Evolutionary conservation across 2,888 invertebrate genomes (phyloP), one percentile per base, ranked within the genome.

Genomic region (Catotricha subobsoleta): DNA sequence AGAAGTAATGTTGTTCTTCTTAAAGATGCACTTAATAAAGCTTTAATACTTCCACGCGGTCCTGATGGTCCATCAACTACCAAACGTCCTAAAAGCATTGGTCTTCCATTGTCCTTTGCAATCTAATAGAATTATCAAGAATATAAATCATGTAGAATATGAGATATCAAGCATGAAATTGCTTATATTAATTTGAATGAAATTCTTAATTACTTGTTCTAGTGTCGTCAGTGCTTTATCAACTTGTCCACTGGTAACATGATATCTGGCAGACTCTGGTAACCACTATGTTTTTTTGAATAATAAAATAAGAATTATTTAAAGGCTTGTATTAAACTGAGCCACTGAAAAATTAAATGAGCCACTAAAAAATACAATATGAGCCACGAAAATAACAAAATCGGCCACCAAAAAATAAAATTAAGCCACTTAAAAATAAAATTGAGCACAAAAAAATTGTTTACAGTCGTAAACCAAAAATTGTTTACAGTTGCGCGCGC

Each of bases 211-310:
- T 53, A 72, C 74, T 65, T 83, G 73, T 64, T 86, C 79, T 41
- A 94, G 64, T 1, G 87, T 91, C 43, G 74, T 73, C 43, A 88
- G 60, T 1, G 92, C 92, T 60, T 80, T 80, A 44, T 91, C 88
- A 4, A 80, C 75, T 55, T 83, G 78, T 1, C 92, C 92, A 50
- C 80, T 76, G 0, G 87, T 80, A 25, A 91, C 82, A 52, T 88
- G 80, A 60, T 72, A 94, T 45, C 90, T 69, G 0, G 90, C 88
- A 45, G 91, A 91, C 61, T 94, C 92, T 19, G 94, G 92, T 41
- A 94, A 63, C 90, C 91, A 94, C n/a, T n/a, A n/a, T n/a, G n/a
- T n/a, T n/a, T n/a, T n/a, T n/a, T n/a, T n/a, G n/a, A n/a, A n/a
- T n/a, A n/a, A n/a, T n/a, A n/a, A n/a, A n/a, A n/a, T n/a, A n/a